These are phyloP conservation scores for Caenorhabditis macrosperma DNA, from an alignment of 2,888 invertebrate species.

Conservation along the genomic window DNA sequence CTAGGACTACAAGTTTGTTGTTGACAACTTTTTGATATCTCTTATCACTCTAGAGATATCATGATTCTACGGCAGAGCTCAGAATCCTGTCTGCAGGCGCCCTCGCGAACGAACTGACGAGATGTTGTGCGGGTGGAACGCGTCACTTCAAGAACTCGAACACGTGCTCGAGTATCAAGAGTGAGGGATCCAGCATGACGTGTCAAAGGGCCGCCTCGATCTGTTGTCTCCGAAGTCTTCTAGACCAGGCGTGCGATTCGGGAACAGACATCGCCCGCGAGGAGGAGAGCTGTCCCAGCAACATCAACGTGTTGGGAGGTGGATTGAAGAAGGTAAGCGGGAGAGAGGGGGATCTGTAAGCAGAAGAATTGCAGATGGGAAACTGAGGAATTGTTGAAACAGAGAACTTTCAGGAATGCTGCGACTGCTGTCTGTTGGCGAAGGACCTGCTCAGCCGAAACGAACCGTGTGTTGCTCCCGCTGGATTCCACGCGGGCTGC, in stretches of 20 bases:
- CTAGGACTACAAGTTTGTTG: too few species aligned
- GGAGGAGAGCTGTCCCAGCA: conserved; percentile 66
- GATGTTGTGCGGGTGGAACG: conserved; percentile 79
- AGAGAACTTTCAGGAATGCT: conserved; percentile 79
- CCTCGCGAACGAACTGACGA: conserved; percentile 69
- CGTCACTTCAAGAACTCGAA: conserved; percentile 75
- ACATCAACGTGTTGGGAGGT: conserved; percentile 75
- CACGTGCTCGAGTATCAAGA: conserved; percentile 70
- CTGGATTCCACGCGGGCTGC: conserved; percentile 76
- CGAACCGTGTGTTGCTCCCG: conserved; percentile 75
- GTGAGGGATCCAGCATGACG: conserved; percentile 75
- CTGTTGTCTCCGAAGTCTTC: conserved; percentile 77
- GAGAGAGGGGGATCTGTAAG: too few species aligned
- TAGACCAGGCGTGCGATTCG: conserved; percentile 76
- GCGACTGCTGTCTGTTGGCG: conserved; percentile 79
- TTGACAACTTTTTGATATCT: background rate
- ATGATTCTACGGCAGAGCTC: too few species aligned
- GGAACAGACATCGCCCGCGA: conserved; percentile 64
- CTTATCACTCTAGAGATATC: background rate
- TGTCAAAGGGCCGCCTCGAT: conserved; percentile 77
- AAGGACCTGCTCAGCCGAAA: conserved; percentile 74
- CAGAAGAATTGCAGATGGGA: too few species aligned
- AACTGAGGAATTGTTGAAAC: too few species aligned
- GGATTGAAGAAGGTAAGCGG: conserved; percentile 72
- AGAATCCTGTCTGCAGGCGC: conserved; percentile 3